Evolutionary conservation across 2,797 vertebrate genomes (phyloP).

Genomic region (Rhadinocentrus ornatus): DNA sequence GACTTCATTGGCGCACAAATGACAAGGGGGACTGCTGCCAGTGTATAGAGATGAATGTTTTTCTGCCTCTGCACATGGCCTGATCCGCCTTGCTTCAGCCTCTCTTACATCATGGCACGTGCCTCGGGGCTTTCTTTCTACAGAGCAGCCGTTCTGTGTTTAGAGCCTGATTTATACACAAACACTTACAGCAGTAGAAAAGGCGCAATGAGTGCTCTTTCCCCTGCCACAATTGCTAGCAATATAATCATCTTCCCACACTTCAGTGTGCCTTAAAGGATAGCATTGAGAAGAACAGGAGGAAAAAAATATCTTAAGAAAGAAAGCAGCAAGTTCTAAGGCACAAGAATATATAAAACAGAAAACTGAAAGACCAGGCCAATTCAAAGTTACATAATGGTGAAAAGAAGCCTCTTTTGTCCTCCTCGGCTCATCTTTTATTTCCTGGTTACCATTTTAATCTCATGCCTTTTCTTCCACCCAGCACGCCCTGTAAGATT

Average conservation of each 20-base stretch:
- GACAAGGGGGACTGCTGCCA: slow-evolving; percentile 43
- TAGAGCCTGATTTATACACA: slow-evolving; percentile 63
- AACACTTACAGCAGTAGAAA: slow-evolving; percentile 48
- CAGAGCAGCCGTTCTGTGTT: slow-evolving; percentile 63
- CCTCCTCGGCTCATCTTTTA: slow-evolving; percentile 5
- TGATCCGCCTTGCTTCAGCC: slow-evolving; percentile 65
- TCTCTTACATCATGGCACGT: slow-evolving; percentile 70
- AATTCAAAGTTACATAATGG: slow-evolving; percentile 54
- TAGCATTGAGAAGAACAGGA: slow-evolving; percentile 22
- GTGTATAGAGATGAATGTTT: slow-evolving; percentile 51
- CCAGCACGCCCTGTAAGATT: slow-evolving; percentile 22
- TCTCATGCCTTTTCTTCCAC: slow-evolving; percentile 33
- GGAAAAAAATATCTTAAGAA: slow-evolving; percentile 16
- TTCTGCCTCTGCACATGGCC: slow-evolving; percentile 63
- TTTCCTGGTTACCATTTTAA: slow-evolving; percentile 43
- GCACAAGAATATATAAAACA: slow-evolving; percentile 6
- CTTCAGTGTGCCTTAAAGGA: slow-evolving; percentile 57
- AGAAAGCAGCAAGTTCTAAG: slow-evolving; percentile 28
- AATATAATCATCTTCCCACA: slow-evolving; percentile 69
- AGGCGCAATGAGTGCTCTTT: slow-evolving; percentile 38
- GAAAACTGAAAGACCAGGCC: slow-evolving; percentile 16
- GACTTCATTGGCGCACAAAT: slow-evolving; percentile 22
- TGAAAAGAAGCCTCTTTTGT: slow-evolving; percentile 22
- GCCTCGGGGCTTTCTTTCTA: slow-evolving; percentile 53
- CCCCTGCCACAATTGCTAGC: slow-evolving; percentile 42